Conservation (phyloP, 37 sponge, comb jelly and placozoan species). For the Amphimedon queenslandica region DNA sequence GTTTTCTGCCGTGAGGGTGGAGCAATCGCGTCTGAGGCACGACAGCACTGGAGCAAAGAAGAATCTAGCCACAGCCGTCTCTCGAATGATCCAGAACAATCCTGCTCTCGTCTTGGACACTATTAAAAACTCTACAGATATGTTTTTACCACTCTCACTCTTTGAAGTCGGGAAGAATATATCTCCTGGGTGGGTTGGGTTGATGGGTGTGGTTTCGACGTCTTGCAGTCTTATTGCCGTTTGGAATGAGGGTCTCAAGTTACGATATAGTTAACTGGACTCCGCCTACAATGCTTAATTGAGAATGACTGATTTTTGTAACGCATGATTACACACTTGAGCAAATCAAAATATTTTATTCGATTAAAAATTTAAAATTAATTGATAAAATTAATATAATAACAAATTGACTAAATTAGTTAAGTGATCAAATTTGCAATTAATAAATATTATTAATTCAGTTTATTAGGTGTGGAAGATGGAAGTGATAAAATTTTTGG, state of each 20-base stretch:
- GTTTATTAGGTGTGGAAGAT: no score
- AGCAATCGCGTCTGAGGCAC: constrained; percentile 31
- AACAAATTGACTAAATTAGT: no score
- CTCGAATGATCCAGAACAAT: constrained; percentile 22
- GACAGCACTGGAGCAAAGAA: not conserved
- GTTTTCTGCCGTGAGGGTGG: constrained; percentile 14
- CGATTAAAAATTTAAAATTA: no score
- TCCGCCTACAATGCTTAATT: no score
- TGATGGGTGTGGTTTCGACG: constrained; percentile 64
- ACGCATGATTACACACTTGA: no score
- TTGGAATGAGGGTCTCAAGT: constrained; percentile 51
- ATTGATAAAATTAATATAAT: no score
- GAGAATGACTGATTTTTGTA: no score
- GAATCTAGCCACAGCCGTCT: not conserved
- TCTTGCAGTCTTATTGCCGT: constrained; percentile 33
- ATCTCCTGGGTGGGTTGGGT: constrained; percentile 56
- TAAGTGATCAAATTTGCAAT: no score
- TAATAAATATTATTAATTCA: no score
- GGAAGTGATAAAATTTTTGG: no score
- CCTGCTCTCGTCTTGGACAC: constrained; percentile 46
- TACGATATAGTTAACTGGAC: constrained; percentile 66
- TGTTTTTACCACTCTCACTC: constrained; percentile 49
- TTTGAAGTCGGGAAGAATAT: constrained; percentile 30
- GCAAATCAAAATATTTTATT: no score
- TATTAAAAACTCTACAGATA: constrained; percentile 60